Evolutionary conservation across 2,113 vertebrate species (phyloP).

Genomic region (Brevimyrus niger): DNA sequence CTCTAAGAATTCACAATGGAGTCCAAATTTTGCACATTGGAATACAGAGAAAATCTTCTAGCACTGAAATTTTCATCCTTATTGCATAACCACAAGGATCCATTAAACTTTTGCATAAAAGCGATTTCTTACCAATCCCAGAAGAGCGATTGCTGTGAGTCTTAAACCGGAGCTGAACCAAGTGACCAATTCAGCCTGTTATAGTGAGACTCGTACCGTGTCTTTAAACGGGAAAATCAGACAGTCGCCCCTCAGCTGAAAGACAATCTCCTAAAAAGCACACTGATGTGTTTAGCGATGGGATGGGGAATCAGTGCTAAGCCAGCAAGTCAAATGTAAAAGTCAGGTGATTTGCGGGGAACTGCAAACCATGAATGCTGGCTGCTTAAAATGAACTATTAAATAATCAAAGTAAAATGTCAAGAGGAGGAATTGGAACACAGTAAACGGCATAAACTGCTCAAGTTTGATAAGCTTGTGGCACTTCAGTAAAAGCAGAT

Average conservation of each 20-base stretch:
- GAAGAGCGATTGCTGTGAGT: background rate
- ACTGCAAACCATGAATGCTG: constrained; percentile 59
- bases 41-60: background rate
- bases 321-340: constrained; percentile 47
- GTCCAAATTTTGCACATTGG: background rate
- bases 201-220: constrained; percentile 31
- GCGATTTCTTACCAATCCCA: background rate
- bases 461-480: constrained; percentile 69
- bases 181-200: constrained; percentile 23
- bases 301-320: constrained; percentile 57
- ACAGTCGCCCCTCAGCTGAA: constrained; percentile 42
- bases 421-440: background rate
- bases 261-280: constrained; percentile 56
- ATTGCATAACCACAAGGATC: constrained; percentile 39
- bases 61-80: background rate
- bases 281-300: constrained; percentile 55
- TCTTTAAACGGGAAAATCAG: constrained; percentile 22
- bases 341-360: constrained; percentile 56
- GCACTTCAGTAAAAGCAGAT: constrained; percentile 80
- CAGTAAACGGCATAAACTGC: constrained; percentile 41
- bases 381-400: constrained; percentile 45
- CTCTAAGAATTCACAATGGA: background rate
- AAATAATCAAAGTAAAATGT: constrained; percentile 27
- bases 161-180: background rate
- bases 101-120: constrained; percentile 30